Percentiles rank a stretch among this genome's conserved stretches.
Conservation (phyloP, 2,797 vertebrate species). For the Glossophaga mutica region DNA sequence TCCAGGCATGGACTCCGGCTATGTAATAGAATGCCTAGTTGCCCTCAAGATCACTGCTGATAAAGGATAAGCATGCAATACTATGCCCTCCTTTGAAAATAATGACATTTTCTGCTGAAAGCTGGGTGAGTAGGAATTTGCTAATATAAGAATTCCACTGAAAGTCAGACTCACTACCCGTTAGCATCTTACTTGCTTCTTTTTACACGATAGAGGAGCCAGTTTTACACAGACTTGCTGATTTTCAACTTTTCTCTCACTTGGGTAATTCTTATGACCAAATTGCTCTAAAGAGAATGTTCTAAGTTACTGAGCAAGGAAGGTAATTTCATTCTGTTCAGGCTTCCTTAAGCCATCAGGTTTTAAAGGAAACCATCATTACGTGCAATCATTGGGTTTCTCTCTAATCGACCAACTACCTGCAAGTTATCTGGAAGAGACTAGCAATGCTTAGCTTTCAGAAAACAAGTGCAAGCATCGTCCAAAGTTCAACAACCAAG, state of each 20-base stretch:
- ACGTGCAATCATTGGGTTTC: not conserved
- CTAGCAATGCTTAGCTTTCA: not conserved
- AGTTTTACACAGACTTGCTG: conserved; percentile 36
- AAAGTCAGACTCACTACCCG: conserved; percentile 65
- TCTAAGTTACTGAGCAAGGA: conserved; percentile 36
- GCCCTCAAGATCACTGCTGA: conserved; percentile 52
- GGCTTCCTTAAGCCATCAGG: conserved; percentile 3
- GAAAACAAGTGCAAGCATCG: not conserved
- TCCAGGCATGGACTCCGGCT: conserved; percentile 39
- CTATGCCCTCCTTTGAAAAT: conserved; percentile 60
- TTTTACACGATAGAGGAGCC: conserved; percentile 36
- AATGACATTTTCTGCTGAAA: conserved; percentile 46
- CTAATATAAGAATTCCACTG: conserved; percentile 61
- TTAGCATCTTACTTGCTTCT: conserved; percentile 43
- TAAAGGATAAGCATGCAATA: conserved; percentile 54
- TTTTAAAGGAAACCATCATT: conserved; percentile 8
- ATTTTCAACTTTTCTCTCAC: conserved; percentile 61
- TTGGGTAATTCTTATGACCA: conserved; percentile 34
- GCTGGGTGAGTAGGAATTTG: not conserved
- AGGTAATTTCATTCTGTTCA: conserved; percentile 34
- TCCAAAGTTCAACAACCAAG: not conserved
- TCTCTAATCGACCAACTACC: conserved; percentile 19
- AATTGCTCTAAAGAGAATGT: conserved; percentile 37
- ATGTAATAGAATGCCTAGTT: conserved; percentile 33
- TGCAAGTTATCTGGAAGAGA: not conserved